Evolutionary conservation across 2,797 vertebrate species (phyloP).

Genomic region (Triplophysa bombifrons): DNA sequence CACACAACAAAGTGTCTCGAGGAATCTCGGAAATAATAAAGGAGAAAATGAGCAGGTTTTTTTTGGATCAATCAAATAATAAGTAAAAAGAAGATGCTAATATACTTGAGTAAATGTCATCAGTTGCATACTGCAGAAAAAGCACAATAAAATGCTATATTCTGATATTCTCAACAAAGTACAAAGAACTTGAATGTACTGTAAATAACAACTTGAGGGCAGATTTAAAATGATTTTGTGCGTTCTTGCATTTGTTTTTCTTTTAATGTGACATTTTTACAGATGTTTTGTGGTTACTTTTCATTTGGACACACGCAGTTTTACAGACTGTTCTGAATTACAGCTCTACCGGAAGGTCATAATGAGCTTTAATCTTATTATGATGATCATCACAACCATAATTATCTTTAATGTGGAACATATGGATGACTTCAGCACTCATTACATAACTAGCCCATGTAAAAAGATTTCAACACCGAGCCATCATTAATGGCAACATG

Average conservation of each 20-base stretch:
- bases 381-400: slow-evolving; percentile 9
- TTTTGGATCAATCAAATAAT: too few species aligned
- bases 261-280: not conserved
- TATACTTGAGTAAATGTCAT: too few species aligned
- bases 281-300: not conserved
- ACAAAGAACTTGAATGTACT: too few species aligned
- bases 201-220: too few species aligned
- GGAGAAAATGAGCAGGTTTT: too few species aligned
- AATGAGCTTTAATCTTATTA: slow-evolving; percentile 10
- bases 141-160: too few species aligned
- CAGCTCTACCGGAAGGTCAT: slow-evolving; percentile 10
- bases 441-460: slow-evolving; percentile 20
- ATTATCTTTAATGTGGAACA: slow-evolving; percentile 27
- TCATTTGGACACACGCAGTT: not conserved
- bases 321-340: slow-evolving; percentile 27
- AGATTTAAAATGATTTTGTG: not conserved
- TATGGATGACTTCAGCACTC: slow-evolving; percentile 10
- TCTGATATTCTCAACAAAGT: too few species aligned
- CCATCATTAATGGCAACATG: not conserved
- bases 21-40: too few species aligned
- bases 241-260: not conserved
- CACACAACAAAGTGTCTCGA: too few species aligned
- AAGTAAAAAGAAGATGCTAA: too few species aligned
- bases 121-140: too few species aligned
- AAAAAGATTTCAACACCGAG: not conserved